phyloP scores from a whole-genome alignment of 2,797 vertebrate genomes.

The Chrysocyon brachyurus region DNA sequence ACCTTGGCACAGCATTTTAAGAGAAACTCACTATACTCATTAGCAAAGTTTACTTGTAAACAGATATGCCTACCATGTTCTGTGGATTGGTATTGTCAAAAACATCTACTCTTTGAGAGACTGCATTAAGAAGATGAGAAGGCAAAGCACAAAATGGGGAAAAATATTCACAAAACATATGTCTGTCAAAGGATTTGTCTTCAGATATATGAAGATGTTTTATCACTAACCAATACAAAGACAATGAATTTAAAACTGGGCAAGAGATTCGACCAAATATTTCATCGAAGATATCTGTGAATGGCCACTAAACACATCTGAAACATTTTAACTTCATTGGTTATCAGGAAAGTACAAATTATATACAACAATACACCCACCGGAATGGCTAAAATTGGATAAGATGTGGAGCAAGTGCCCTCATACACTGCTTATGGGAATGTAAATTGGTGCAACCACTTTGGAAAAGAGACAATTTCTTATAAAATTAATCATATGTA shows the following conservation, averaged over 20 bases:
- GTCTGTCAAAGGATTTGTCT: slow-evolving; percentile 8
- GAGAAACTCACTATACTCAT: neutral
- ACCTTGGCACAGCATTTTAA: neutral
- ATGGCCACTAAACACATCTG: slow-evolving; percentile 7
- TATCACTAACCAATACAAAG: slow-evolving; percentile 30
- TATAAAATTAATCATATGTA: neutral
- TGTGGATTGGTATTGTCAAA: slow-evolving; percentile 26
- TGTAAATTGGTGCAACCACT: neutral
- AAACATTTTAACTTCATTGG: neutral
- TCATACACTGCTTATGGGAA: neutral
- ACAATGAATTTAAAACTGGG: neutral
- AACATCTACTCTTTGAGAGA: neutral
- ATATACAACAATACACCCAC: neutral
- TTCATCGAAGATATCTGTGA: neutral
- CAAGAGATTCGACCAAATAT: neutral
- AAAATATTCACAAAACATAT: neutral
- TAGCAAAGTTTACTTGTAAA: slow-evolving; percentile 59
- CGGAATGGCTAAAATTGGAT: neutral
- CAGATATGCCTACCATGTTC: neutral
- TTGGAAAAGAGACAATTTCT: neutral
- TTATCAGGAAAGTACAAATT: slow-evolving; percentile 47
- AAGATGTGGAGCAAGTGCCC: neutral
- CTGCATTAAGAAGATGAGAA: neutral
- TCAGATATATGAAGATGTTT: neutral
- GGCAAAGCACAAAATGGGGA: neutral